Evolutionary conservation across 2,888 invertebrate species (phyloP), one percentile per base, ranked within the genome.

Genomic region (Aricia artaxerxes): DNA sequence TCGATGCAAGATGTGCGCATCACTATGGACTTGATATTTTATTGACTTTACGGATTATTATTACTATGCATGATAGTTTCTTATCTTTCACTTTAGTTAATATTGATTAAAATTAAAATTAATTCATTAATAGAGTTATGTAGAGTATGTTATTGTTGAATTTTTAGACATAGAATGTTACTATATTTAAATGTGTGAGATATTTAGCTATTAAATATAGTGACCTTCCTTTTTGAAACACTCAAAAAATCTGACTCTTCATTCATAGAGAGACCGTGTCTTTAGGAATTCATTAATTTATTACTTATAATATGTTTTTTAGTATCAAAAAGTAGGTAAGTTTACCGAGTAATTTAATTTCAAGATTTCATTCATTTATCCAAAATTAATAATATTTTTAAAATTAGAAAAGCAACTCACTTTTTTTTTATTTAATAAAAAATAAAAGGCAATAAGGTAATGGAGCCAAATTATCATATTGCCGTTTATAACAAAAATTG

Each of bases 71-170:
- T 76, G 16, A 76, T 53, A 76, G 35, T 76, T 76, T 76, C 53
- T 35, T 75, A 24, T 73, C 49, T 53, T 35, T 76, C 31, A 53
- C 76, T 53, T 76, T 57, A 49, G 31, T 53, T 76, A 53, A 76
- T 49, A 16, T 35, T 76, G 13, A 57, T 9, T 35, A 35, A 44
- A 76, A 24, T 24, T 24, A 24, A 24, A 49, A 53, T 76, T 76
- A 76, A 9, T 57, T 53, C 57, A 76, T 76, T 57, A 16, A 24
- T 76, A 76, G 35, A 76, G 13, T 11, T 75, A 75, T 31, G 75
- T 75, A 75, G 75, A 24, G 9, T 76, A 76, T 53, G 53, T 35
- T 76, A 76, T 76, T 76, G 76, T 76, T 76, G 76, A 76, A 76
- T 57, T 53, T 57, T 76, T 75, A 76, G 49, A 76, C 35, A 53